Base-by-base conservation (phyloP, 2,888 invertebrate species). In the Rhimphoctona megacephalus region DNA sequence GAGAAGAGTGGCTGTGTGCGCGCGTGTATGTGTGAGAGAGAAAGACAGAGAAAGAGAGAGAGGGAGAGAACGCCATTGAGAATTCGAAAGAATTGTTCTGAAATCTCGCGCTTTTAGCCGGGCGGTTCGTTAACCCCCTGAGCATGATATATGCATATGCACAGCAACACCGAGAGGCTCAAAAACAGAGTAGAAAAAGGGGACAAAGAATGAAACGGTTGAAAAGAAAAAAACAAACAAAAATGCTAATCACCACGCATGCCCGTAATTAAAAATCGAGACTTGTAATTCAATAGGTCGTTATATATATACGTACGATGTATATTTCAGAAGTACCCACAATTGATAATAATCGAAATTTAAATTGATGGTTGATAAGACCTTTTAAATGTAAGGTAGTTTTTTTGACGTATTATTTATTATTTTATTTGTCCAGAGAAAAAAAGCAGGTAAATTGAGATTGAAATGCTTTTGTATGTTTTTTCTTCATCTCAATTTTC, bases 61-160 rank as follows among this genome's bases (percentile, higher is more conserved):
- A 30, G 61, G 52, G 57, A 80, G 66, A 66, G 69, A 64, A 85
- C 46, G 61, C 83, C 76, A 77, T 87, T 67, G 79, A 87, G 76
- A 85, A 85, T 89, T 85, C 61, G 81, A 81, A 88, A 85, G 81
- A 85, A 88, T 88, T 86, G 81, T 87, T 87, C 83, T 77, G 64
- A 73, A 83, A 81, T 78, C 78, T 67, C 69, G 66, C 69, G 69
- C 79, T 74, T 81, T 70, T 74, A 73, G 81, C 70, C 39, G 36
- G 74, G 72, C 72, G 76, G 87, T 85, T 88, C 87, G 86, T 88
- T 88, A 87, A 88, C 88, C 88, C 67, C 84, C 46, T 67, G 54
- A 70, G 69, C 77, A 69, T 85, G 54, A 81, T 86, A 81, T 83
- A 86, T 81, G 76, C 67, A 64, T 52, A 64, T 64, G 61, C 80